These are phyloP conservation scores for Steinernema feltiae DNA, from an alignment of 1,140 invertebrate genomes.

Conservation along the genomic window DNA sequence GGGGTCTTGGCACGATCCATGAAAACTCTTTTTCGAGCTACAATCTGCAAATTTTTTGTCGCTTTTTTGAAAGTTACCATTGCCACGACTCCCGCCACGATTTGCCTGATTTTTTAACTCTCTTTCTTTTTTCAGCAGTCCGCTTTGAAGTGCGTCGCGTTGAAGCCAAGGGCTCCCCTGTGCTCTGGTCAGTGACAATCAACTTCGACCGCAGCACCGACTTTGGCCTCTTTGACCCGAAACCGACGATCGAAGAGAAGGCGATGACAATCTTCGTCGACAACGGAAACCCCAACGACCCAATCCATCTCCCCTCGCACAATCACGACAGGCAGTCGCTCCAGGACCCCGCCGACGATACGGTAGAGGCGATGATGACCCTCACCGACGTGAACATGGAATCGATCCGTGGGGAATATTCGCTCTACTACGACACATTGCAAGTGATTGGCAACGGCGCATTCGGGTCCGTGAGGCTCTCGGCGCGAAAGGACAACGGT, in stretches of 20 bases:
- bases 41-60: too few relatives aligned
- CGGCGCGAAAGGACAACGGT: constrained; percentile 65
- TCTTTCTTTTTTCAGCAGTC: neutral
- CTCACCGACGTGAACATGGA: constrained; percentile 48
- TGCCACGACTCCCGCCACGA: too few relatives aligned
- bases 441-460: constrained; percentile 71
- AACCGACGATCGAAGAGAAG: constrained; percentile 13
- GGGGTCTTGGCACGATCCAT: too few relatives aligned
- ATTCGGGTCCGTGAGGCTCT: constrained; percentile 71
- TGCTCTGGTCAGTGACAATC: constrained; percentile 39
- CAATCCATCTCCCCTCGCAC: constrained; percentile 13
- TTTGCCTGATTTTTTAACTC: neutral
- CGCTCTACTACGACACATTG: constrained; percentile 67
- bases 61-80: too few relatives aligned
- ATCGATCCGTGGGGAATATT: constrained; percentile 60
- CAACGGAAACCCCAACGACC: constrained; percentile 17
- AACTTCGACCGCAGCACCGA: constrained; percentile 43
- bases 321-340: constrained; percentile 17
- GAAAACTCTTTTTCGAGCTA: too few relatives aligned
- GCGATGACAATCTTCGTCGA: neutral
- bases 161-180: constrained; percentile 30
- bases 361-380: constrained; percentile 26
- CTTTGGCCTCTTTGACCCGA: constrained; percentile 40
- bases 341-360: constrained; percentile 19
- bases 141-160: constrained; percentile 24